Evolutionary conservation across 2,888 invertebrate genomes (phyloP).

Genomic region (Malthinus seriepunctatus): DNA sequence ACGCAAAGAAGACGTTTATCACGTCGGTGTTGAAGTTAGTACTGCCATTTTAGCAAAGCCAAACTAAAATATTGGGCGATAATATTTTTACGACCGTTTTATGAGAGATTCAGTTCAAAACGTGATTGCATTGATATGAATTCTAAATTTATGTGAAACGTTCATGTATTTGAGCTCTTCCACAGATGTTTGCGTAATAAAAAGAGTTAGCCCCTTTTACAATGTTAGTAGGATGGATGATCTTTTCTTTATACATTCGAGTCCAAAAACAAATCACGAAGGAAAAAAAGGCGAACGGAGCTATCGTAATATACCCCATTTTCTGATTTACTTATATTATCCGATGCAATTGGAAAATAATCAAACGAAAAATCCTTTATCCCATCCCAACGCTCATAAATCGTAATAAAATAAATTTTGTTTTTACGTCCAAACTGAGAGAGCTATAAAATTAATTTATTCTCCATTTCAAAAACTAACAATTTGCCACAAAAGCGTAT

Average conservation of each 20-base stretch:
- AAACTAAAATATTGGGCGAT: constrained; percentile 38
- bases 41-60: constrained; percentile 26
- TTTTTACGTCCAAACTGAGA: no score
- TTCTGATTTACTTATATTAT: background rate
- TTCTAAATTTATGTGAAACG: constrained; percentile 38
- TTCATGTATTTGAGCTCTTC: constrained; percentile 36
- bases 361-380: no score
- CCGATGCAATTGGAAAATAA: no score
- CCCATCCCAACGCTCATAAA: no score
- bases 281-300: constrained; percentile 4
- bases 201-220: constrained; percentile 25
- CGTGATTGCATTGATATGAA: constrained; percentile 41
- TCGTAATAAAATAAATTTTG: no score
- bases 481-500: background rate
- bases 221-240: constrained; percentile 16
- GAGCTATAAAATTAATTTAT: no score
- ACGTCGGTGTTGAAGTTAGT: constrained; percentile 28
- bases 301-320: constrained; percentile 13
- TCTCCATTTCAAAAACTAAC: background rate
- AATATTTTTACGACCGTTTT: constrained; percentile 42
- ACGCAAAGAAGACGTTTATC: constrained; percentile 35
- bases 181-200: constrained; percentile 37
- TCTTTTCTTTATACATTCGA: constrained; percentile 11
- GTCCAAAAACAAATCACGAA: constrained; percentile 15
- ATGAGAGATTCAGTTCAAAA: constrained; percentile 37